Conservation (phyloP, 2,888 invertebrate genomes). For the Neoitamus cyanurus region DNA sequence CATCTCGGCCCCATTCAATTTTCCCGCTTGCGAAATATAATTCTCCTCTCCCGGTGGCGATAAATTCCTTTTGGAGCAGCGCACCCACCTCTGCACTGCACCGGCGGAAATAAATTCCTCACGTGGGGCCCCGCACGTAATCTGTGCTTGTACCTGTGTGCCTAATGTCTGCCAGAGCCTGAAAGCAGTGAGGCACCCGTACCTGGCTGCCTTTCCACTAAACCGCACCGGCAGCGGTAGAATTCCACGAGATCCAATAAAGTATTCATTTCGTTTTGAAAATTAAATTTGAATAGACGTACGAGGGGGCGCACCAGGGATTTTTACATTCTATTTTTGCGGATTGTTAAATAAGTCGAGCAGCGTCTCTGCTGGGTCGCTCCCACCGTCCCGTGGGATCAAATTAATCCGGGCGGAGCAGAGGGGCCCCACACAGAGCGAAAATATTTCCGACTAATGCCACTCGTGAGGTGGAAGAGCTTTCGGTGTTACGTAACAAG, state of each 20-base stretch:
- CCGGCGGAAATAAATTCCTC: conserved; percentile 16
- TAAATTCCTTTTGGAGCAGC: conserved; percentile 41
- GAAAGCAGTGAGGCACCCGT: neutral
- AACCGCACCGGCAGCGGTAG: conserved; percentile 1
- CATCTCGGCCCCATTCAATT: conserved; percentile 8
- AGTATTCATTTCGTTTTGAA: conserved; percentile 35
- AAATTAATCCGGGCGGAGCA: neutral
- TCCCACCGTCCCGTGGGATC: neutral
- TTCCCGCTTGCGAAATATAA: conserved; percentile 16
- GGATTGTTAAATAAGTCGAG: conserved; percentile 21
- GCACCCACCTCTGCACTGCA: neutral
- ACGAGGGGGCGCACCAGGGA: neutral
- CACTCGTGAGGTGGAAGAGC: conserved; percentile 17
- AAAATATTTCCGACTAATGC: neutral
- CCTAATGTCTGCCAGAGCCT: neutral
- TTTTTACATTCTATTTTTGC: conserved; percentile 42
- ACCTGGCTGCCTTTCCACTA: neutral
- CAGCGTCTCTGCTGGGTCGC: neutral
- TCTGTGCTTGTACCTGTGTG: neutral
- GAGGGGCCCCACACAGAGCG: neutral
- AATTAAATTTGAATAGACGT: conserved; percentile 14
- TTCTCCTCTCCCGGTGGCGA: neutral
- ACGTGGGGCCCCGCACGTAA: neutral
- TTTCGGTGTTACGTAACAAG: conserved; percentile 24
- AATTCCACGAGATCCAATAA: neutral